Evolutionary conservation across 2,113 vertebrate species (phyloP).

Genomic region (Sitta europaea): DNA sequence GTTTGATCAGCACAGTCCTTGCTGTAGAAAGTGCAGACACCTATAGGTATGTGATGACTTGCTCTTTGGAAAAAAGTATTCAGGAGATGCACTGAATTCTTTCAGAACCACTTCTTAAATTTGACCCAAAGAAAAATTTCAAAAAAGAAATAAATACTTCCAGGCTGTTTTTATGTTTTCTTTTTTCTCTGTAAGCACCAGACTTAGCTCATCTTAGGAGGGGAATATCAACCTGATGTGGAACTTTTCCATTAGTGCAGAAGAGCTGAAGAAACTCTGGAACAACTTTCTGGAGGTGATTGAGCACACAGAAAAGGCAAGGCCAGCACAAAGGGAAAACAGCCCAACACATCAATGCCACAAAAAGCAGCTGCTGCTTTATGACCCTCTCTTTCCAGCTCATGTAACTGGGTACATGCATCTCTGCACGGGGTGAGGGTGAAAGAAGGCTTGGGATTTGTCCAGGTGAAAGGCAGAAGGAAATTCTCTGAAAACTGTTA

Average conservation of each 20-base stretch:
- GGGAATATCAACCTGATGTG: neutral
- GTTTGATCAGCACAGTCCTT: neutral
- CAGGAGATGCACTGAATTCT: neutral
- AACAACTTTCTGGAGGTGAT: neutral
- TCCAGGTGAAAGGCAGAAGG: neutral
- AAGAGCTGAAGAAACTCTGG: neutral
- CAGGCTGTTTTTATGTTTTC: neutral
- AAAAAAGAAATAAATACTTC: neutral
- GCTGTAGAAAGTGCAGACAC: neutral
- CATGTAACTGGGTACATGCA: neutral
- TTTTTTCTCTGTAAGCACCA: neutral
- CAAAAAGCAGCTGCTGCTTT: neutral
- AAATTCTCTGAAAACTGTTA: neutral
- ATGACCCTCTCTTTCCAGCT: neutral
- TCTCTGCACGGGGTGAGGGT: neutral
- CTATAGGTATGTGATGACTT: neutral
- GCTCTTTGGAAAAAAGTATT: neutral
- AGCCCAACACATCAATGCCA: neutral
- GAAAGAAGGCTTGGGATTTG: neutral
- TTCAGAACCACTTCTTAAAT: neutral
- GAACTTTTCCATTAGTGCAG: neutral
- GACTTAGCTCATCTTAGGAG: neutral
- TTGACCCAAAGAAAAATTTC: neutral
- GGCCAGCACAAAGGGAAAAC: neutral
- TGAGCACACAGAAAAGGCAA: neutral